Conservation (phyloP, 2,888 invertebrate genomes). For the Coremacera marginata region DNA sequence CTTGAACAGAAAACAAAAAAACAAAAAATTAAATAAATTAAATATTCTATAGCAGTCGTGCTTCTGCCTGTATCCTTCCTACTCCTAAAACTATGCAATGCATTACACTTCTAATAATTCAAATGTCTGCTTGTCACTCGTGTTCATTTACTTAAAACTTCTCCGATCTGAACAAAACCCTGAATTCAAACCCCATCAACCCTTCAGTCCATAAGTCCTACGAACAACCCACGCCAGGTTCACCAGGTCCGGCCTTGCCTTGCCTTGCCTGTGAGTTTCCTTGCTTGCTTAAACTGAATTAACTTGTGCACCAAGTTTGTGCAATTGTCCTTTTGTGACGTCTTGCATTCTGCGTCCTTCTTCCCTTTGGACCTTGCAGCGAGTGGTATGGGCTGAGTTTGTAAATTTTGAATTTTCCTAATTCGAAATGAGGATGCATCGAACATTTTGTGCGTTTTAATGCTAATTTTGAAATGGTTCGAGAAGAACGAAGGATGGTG, state of each 20-base stretch:
- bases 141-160: slow-evolving; percentile 67
- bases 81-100: slow-evolving; percentile 63
- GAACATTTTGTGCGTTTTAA: slow-evolving; percentile 65
- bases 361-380: not conserved
- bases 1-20: too few species aligned
- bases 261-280: not conserved
- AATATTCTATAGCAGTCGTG: not conserved
- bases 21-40: not conserved
- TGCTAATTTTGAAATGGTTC: slow-evolving; percentile 60
- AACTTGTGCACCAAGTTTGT: slow-evolving; percentile 57
- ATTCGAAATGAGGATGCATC: slow-evolving; percentile 65
- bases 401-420: slow-evolving; percentile 66
- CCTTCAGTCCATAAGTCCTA: too few species aligned
- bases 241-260: not conserved
- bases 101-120: slow-evolving; percentile 63
- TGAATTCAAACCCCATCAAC: not conserved
- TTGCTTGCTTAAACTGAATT: slow-evolving; percentile 64
- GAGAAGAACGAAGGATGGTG: not conserved
- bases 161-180: slow-evolving; percentile 38
- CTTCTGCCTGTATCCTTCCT: slow-evolving; percentile 20
- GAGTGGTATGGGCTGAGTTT: slow-evolving; percentile 51
- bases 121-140: slow-evolving; percentile 66
- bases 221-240: not conserved
- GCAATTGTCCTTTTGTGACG: slow-evolving; percentile 27
- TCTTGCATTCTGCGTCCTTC: not conserved